phyloP scores from a whole-genome alignment of 2,113 vertebrate genomes.

The Melospiza georgiana region DNA sequence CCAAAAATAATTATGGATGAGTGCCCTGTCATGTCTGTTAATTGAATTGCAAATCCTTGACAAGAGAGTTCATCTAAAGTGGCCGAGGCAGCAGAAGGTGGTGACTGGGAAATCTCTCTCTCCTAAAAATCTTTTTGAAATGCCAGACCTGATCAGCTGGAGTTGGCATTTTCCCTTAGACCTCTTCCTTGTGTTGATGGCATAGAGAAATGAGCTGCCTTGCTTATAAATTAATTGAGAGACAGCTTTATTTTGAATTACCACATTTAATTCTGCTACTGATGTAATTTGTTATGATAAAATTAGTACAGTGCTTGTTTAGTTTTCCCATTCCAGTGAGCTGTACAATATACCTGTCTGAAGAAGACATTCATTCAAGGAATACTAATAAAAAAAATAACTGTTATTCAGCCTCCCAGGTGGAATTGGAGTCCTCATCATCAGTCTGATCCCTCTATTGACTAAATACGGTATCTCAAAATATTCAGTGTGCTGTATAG shows the following conservation, averaged over 20 bases:
- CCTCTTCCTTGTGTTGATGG: not conserved
- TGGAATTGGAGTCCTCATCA: slow-evolving; percentile 13
- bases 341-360: slow-evolving; percentile 39
- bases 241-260: slow-evolving; percentile 69
- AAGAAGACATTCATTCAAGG: slow-evolving; percentile 48
- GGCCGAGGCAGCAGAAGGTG: not conserved
- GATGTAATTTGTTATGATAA: slow-evolving; percentile 66
- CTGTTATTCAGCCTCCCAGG: slow-evolving; percentile 29
- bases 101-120: slow-evolving; percentile 3
- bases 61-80: not conserved
- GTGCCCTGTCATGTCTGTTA: not conserved
- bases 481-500: slow-evolving; percentile 21
- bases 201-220: slow-evolving; percentile 38
- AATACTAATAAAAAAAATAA: not conserved
- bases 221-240: slow-evolving; percentile 56
- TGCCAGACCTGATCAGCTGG: slow-evolving; percentile 34
- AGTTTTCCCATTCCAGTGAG: slow-evolving; percentile 46
- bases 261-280: slow-evolving; percentile 64
- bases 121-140: slow-evolving; percentile 45
- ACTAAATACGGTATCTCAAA: slow-evolving; percentile 40
- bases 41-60: slow-evolving; percentile 11
- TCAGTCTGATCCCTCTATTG: slow-evolving; percentile 36
- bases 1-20: not conserved
- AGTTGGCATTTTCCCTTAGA: slow-evolving; percentile 16
- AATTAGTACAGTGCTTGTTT: slow-evolving; percentile 58